Evolutionary conservation across 2,797 vertebrate genomes (phyloP).

Genomic region (Diglossa cyanea): DNA sequence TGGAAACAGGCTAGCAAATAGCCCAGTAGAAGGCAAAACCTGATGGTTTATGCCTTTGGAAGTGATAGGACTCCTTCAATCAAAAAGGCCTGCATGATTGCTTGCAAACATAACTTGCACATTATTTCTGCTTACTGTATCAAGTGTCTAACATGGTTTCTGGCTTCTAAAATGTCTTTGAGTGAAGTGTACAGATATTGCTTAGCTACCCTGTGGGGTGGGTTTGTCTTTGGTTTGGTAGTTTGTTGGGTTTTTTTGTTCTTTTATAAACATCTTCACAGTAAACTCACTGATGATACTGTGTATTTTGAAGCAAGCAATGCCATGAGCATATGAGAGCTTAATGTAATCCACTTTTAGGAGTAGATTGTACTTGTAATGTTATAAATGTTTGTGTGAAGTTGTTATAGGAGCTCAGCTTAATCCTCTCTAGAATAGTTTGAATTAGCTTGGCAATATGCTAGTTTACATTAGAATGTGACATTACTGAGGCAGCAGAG

Average conservation of each 20-base stretch:
- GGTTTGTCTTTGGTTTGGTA: neutral
- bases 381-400: neutral
- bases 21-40: neutral
- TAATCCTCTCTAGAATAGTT: neutral
- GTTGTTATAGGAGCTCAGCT: neutral
- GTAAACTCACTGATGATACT: neutral
- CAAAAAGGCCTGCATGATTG: accelerated
- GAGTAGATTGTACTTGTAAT: neutral
- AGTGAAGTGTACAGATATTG: neutral
- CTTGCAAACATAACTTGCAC: neutral
- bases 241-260: neutral
- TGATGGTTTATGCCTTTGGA: neutral
- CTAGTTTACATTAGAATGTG: neutral
- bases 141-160: neutral
- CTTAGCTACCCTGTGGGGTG: neutral
- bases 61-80: neutral
- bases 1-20: neutral
- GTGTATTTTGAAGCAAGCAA: neutral
- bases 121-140: neutral
- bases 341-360: neutral
- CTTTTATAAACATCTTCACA: neutral
- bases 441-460: neutral
- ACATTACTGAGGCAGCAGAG: neutral
- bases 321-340: neutral
- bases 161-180: neutral